Evolutionary conservation across 2,797 vertebrate species (phyloP).

Genomic region (Arrhamphus sclerolepis): DNA sequence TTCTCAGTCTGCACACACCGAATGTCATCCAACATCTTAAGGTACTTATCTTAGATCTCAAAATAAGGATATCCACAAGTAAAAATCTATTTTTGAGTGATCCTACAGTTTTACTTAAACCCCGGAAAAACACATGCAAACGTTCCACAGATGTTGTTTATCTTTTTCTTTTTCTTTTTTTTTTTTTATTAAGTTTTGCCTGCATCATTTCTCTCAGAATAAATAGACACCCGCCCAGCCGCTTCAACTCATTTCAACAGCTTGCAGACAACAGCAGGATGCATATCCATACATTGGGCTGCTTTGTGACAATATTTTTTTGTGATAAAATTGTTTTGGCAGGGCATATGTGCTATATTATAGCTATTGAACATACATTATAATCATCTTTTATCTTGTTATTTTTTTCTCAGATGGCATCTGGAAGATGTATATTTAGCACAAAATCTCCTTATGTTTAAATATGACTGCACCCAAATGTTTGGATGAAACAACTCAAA

Average conservation of each 20-base stretch:
- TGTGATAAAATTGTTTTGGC: conserved; percentile 23
- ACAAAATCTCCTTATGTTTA: conserved; percentile 10
- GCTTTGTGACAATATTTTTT: conserved; percentile 25
- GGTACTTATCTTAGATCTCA: background rate
- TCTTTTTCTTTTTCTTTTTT: background rate
- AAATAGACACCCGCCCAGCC: conserved; percentile 41
- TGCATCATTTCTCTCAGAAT: conserved; percentile 43
- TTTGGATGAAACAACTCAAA: conserved; percentile 34
- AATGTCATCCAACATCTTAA: conserved; percentile 19
- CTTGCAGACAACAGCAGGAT: conserved; percentile 48
- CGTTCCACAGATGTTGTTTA: conserved; percentile 48
- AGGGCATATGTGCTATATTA: conserved; percentile 15
- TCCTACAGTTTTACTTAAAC: conserved; percentile 22
- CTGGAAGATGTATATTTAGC: conserved; percentile 10
- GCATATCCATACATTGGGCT: conserved; percentile 9
- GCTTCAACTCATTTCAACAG: conserved; percentile 46
- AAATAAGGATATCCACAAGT: conserved; percentile 24
- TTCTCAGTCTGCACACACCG: background rate
- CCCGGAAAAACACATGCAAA: conserved; percentile 19
- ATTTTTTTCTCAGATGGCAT: conserved; percentile 31
- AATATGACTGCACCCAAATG: conserved; percentile 13
- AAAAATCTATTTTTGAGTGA: conserved; percentile 27
- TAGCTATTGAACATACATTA: conserved; percentile 20
- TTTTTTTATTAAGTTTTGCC: conserved; percentile 44
- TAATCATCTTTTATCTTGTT: conserved; percentile 20